phyloP scores from a whole-genome alignment of 2,888 invertebrate species.

The Dorcus parallelipipedus region DNA sequence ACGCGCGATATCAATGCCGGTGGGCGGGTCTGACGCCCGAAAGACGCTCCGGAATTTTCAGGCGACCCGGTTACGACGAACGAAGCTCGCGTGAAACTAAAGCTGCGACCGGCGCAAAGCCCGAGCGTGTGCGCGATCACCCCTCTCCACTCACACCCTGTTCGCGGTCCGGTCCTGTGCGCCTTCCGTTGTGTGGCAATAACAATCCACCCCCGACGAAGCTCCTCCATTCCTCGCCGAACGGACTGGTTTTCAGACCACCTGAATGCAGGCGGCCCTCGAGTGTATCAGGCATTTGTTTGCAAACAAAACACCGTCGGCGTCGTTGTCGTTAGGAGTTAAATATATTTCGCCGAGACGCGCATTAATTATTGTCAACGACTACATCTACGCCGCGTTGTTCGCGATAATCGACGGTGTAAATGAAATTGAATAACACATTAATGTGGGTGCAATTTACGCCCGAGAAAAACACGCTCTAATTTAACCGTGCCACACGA shows the following conservation, averaged over 20 bases:
- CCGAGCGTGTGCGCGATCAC: constrained; percentile 39
- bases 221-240: background rate
- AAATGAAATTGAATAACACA: constrained; percentile 15
- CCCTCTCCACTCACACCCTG: constrained; percentile 17
- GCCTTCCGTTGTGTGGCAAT: constrained; percentile 10
- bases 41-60: background rate
- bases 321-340: constrained; percentile 10
- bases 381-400: background rate
- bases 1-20: constrained; percentile 24
- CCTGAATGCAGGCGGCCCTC: constrained; percentile 22
- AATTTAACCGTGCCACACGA: too few relatives aligned
- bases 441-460: background rate
- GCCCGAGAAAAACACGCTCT: too few relatives aligned
- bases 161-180: constrained; percentile 3
- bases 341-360: constrained; percentile 15
- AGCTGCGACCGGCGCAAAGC: constrained; percentile 33
- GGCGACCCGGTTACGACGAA: constrained; percentile 15
- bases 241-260: constrained; percentile 14
- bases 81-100: constrained; percentile 42
- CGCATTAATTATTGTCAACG: constrained; percentile 13
- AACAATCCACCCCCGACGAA: background rate
- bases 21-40: constrained; percentile 38
- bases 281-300: constrained; percentile 21
- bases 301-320: constrained; percentile 18
- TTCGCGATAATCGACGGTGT: constrained; percentile 13